phyloP scores from a whole-genome alignment of 2,797 vertebrate species.

The Avahi laniger region DNA sequence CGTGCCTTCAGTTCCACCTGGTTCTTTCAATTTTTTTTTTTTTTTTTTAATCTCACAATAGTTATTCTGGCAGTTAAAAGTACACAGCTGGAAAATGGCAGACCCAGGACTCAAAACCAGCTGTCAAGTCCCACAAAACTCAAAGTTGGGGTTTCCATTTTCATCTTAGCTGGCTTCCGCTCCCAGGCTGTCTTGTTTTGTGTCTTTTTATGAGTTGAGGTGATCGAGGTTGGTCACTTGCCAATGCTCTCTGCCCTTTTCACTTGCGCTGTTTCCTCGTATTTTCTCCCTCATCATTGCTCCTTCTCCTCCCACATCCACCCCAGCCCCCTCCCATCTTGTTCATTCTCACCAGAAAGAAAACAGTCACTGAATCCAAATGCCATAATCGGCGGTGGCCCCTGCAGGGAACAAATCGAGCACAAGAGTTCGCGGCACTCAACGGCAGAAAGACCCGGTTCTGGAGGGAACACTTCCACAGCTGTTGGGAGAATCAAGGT shows the following conservation, averaged over 20 bases:
- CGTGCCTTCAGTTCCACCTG: background rate
- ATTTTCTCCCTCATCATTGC: background rate
- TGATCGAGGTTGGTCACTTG: accelerated
- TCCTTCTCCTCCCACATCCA: background rate
- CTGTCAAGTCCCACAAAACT: background rate
- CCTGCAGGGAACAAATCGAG: conserved; percentile 53
- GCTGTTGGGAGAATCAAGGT: background rate
- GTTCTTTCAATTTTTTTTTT: background rate
- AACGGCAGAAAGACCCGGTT: background rate
- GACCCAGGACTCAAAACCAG: background rate
- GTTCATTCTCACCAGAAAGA: background rate
- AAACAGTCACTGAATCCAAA: conserved; percentile 52
- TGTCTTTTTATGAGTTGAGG: background rate
- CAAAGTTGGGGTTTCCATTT: background rate
- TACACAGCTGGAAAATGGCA: background rate
- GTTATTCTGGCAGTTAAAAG: conserved; percentile 10
- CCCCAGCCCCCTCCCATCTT: background rate
- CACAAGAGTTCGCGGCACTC: background rate
- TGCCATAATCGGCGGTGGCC: background rate
- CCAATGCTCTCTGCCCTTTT: background rate
- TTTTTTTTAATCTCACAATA: background rate
- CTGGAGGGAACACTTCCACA: background rate
- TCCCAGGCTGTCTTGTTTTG: background rate
- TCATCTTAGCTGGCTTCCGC: background rate
- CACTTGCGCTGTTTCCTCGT: background rate